Evolutionary conservation across 2,797 vertebrate genomes (phyloP).

Genomic region (Pangasius macronema): DNA sequence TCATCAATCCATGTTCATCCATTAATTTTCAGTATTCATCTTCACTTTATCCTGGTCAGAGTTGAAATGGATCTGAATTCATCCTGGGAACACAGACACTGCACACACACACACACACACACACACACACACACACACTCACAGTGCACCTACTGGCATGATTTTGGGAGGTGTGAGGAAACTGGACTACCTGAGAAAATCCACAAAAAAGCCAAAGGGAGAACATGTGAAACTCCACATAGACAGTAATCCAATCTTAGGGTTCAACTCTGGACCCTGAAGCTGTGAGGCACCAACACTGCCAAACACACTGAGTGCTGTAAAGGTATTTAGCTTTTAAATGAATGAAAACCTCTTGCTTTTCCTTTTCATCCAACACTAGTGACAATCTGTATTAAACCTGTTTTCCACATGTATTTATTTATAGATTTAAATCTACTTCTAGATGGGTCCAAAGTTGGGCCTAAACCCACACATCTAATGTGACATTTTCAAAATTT

Average conservation of each 20-base stretch:
- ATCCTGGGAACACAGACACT: not conserved
- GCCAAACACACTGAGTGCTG: not conserved
- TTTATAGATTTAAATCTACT: not conserved
- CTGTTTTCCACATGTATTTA: not conserved
- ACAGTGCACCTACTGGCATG: not conserved
- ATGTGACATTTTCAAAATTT: not conserved
- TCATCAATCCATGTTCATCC: not conserved
- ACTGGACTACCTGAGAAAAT: slow-evolving; percentile 3
- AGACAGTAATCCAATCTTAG: slow-evolving; percentile 29
- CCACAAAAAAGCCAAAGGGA: not conserved
- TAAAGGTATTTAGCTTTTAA: not conserved
- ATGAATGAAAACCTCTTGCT: not conserved
- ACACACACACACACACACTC: not conserved
- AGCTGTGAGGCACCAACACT: not conserved
- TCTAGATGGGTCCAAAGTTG: not conserved
- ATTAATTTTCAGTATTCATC: not conserved
- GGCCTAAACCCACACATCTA: not conserved
- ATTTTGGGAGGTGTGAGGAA: slow-evolving; percentile 2
- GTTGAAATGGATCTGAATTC: slow-evolving; percentile 1
- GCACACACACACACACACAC: not conserved
- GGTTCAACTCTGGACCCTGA: slow-evolving; percentile 6
- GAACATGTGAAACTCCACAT: not conserved
- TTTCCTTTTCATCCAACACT: not conserved
- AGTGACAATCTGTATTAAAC: not conserved
- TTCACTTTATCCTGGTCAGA: not conserved